These are phyloP conservation scores for Falco punctatus DNA, from an alignment of 2,113 vertebrate genomes.

Conservation along the genomic window DNA sequence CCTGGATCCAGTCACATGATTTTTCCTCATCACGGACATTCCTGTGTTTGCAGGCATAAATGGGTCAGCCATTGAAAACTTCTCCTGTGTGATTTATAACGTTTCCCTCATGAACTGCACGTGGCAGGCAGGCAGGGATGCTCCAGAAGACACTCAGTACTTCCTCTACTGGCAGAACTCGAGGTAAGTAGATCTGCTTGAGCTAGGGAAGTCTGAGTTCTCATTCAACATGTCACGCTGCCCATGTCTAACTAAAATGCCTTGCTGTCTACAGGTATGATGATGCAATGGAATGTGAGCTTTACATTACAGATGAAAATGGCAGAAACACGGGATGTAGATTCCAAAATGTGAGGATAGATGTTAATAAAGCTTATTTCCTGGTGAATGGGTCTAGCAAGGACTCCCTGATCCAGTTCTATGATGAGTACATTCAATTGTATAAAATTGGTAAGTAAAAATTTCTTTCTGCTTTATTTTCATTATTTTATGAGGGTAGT, in stretches of 20 bases:
- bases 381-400: conserved; percentile 53
- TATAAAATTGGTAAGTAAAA: conserved; percentile 35
- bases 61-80: conserved; percentile 38
- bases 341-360: background rate
- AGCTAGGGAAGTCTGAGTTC: background rate
- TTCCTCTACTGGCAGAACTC: conserved; percentile 15
- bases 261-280: background rate
- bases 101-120: conserved; percentile 67
- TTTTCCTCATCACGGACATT: background rate
- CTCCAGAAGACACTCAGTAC: conserved; percentile 64
- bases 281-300: background rate
- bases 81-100: conserved; percentile 63
- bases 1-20: background rate
- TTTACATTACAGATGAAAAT: conserved; percentile 14
- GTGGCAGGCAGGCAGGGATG: conserved; percentile 53
- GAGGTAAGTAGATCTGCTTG: background rate
- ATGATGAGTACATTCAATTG: background rate
- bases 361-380: background rate
- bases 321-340: conserved; percentile 45
- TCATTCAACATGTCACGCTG: background rate
- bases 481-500: background rate
- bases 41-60: conserved; percentile 21
- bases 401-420: background rate
- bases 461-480: background rate
- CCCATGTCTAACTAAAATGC: background rate